Evolutionary conservation across 2,113 vertebrate genomes (phyloP).

Genomic region (Urocolius indicus): DNA sequence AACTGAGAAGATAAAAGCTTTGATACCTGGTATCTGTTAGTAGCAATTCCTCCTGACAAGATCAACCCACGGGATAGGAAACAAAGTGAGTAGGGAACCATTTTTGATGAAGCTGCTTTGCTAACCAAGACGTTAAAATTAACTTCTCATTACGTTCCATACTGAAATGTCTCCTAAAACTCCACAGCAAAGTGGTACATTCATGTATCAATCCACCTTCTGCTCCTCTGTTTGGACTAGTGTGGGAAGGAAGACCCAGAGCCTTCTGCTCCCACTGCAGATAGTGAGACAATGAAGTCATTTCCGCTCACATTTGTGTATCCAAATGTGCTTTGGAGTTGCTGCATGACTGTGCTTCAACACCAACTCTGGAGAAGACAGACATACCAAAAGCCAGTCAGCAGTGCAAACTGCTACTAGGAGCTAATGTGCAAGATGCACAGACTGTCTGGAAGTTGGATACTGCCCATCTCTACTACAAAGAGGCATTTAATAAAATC

Average conservation of each 20-base stretch:
- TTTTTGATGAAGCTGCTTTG: not conserved
- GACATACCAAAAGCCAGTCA: not conserved
- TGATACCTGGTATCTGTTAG: not conserved
- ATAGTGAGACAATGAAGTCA: not conserved
- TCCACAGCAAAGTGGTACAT: accelerated
- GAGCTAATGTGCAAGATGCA: not conserved
- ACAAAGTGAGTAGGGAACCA: not conserved
- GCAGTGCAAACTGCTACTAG: not conserved
- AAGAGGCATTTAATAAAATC: not conserved
- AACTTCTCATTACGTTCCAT: not conserved
- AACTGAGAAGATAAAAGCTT: not conserved
- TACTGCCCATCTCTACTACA: not conserved
- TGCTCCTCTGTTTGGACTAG: not conserved
- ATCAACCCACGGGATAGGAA: not conserved
- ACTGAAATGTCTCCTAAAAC: not conserved
- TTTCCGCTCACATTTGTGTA: not conserved
- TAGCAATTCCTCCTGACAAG: not conserved
- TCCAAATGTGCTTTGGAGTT: not conserved
- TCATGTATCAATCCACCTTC: not conserved
- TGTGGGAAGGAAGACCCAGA: not conserved
- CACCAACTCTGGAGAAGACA: not conserved
- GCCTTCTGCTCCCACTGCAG: not conserved
- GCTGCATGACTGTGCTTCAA: not conserved
- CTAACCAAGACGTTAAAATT: not conserved
- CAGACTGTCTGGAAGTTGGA: not conserved